Evolutionary conservation across 2,797 vertebrate species (phyloP).

Genomic region (Scolopax bukidnonensis): DNA sequence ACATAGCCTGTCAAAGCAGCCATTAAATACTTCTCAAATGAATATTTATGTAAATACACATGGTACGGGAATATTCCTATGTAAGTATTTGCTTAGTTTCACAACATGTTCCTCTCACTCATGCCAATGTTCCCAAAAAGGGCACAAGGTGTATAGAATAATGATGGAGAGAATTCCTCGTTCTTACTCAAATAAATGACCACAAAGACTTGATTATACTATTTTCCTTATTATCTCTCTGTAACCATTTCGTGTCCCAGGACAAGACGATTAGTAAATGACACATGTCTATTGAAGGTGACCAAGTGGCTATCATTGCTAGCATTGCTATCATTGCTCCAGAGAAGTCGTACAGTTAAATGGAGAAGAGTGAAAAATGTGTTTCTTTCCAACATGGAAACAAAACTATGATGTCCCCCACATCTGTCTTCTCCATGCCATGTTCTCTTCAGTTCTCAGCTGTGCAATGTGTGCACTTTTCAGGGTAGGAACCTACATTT

Average conservation of each 20-base stretch:
- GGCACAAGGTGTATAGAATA: constrained; percentile 53
- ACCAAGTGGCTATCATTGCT: background rate
- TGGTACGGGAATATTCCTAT: constrained; percentile 6
- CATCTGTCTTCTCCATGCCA: background rate
- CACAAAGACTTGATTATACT: constrained; percentile 30
- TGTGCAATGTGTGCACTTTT: background rate
- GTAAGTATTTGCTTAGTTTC: constrained; percentile 65
- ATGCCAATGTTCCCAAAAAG: constrained; percentile 54
- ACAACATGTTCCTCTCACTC: constrained; percentile 52
- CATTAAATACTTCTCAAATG: constrained; percentile 62
- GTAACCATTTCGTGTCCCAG: background rate
- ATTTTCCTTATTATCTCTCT: constrained; percentile 8
- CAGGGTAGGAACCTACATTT: background rate
- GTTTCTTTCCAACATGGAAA: background rate
- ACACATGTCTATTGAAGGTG: background rate
- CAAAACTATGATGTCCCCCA: background rate
- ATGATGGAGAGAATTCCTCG: constrained; percentile 26
- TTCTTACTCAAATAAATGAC: background rate
- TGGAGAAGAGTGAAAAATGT: background rate
- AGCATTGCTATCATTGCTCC: background rate
- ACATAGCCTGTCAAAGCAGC: constrained; percentile 49
- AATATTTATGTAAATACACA: constrained; percentile 65
- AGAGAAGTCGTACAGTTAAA: background rate
- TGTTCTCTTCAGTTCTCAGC: background rate
- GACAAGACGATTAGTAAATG: background rate